Conservation (phyloP, 1,140 invertebrate genomes). For the Pomacea maculata region DNA sequence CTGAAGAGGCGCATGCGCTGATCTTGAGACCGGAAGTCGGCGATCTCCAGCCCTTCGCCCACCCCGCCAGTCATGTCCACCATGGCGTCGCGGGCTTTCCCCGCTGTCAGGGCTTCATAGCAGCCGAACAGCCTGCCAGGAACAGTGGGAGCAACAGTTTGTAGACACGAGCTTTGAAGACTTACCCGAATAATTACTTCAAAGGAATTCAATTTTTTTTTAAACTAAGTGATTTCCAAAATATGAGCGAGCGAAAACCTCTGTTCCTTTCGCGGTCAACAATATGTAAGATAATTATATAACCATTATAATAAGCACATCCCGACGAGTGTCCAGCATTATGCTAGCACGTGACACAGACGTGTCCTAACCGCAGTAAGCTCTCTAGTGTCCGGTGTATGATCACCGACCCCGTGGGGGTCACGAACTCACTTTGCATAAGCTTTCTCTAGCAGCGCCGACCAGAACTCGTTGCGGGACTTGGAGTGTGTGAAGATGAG, state of each 20-base stretch:
- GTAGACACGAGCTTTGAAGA: neutral
- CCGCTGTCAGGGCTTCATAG: slow-evolving; percentile 57
- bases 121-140: slow-evolving; percentile 56
- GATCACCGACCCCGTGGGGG: too few relatives aligned
- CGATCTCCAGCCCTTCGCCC: slow-evolving; percentile 47
- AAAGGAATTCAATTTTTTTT: neutral
- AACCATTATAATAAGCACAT: too few relatives aligned
- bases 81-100: slow-evolving; percentile 58
- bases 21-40: slow-evolving; percentile 47
- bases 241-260: too few relatives aligned
- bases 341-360: too few relatives aligned
- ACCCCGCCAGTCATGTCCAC: slow-evolving; percentile 60
- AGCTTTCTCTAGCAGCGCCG: slow-evolving; percentile 95
- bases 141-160: neutral
- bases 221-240: neutral
- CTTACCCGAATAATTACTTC: neutral
- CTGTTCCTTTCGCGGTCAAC: too few relatives aligned
- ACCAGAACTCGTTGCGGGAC: slow-evolving; percentile 85
- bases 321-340: too few relatives aligned
- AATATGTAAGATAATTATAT: too few relatives aligned
- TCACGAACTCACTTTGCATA: slow-evolving; percentile 56
- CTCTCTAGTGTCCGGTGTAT: too few relatives aligned
- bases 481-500: slow-evolving; percentile 60
- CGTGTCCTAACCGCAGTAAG: too few relatives aligned
- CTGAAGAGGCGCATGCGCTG: slow-evolving; percentile 60